Conservation (phyloP, 1,140 invertebrate genomes). For the Pseudomyrmex cubaensis region DNA sequence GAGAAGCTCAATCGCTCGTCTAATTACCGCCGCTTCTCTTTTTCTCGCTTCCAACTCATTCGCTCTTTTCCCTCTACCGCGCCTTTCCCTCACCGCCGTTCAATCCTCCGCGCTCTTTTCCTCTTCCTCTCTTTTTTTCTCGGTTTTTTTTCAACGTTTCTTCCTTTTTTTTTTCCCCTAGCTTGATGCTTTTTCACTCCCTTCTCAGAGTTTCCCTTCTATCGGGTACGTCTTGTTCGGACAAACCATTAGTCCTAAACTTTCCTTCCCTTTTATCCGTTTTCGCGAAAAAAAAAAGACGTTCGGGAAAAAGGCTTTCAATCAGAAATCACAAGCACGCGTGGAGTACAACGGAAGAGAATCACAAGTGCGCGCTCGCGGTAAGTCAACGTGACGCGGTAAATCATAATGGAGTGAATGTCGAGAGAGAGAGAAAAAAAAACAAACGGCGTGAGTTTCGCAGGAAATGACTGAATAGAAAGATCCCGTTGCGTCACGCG, state of each 20-base stretch:
- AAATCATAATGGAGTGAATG: neutral
- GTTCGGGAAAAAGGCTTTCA: no score
- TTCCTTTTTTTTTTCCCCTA: neutral
- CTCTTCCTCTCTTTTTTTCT: conserved; percentile 3
- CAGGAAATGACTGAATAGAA: neutral
- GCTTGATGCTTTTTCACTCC: neutral
- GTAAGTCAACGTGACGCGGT: neutral
- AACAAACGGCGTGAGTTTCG: neutral
- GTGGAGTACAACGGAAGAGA: neutral
- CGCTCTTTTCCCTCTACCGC: neutral
- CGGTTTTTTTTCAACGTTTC: conserved; percentile 14
- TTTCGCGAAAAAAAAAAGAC: neutral
- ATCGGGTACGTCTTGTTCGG: conserved; percentile 11
- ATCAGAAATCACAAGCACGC: no score
- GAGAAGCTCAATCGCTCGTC: conserved; percentile 79
- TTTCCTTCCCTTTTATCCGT: neutral
- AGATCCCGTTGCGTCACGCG: conserved; percentile 48
- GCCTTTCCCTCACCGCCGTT: neutral
- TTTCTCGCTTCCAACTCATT: conserved; percentile 40
- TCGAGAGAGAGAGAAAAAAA: neutral
- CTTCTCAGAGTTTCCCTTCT: no score
- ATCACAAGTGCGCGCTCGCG: neutral
- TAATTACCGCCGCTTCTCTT: conserved; percentile 81
- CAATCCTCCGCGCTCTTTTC: conserved; percentile 4
- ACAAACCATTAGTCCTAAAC: conserved; percentile 8